phyloP scores from a whole-genome alignment of 1,140 invertebrate species.

The Drosophila parabipectinata region DNA sequence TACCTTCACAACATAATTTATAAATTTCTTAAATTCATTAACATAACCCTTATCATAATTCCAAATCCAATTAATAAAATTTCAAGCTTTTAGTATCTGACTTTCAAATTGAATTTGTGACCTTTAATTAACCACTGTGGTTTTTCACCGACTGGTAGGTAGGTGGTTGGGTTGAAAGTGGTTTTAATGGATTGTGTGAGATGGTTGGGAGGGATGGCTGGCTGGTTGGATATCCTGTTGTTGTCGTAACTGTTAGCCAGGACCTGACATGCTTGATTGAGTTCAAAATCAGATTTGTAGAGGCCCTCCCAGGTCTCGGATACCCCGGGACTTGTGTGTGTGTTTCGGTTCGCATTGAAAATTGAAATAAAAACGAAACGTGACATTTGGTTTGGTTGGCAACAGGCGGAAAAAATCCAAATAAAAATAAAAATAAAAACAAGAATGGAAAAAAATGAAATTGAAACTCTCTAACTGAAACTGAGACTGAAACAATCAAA shows the following conservation, averaged over 20 bases:
- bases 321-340: neutral
- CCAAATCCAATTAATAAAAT: neutral
- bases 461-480: slow-evolving; percentile 1
- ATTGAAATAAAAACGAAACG: slow-evolving; percentile 81
- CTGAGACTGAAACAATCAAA: slow-evolving; percentile 63
- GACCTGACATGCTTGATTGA: slow-evolving; percentile 70
- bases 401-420: slow-evolving; percentile 42
- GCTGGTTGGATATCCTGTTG: neutral
- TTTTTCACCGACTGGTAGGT: neutral
- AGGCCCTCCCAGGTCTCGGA: slow-evolving; percentile 10
- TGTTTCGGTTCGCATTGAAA: slow-evolving; percentile 55
- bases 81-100: neutral
- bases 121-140: slow-evolving; percentile 6
- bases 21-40: neutral
- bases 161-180: no score
- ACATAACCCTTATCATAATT: neutral
- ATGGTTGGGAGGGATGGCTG: neutral
- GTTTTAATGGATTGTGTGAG: no score
- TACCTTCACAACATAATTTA: no score
- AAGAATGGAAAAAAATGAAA: neutral
- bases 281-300: slow-evolving; percentile 78
- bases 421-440: slow-evolving; percentile 14
- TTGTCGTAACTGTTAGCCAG: slow-evolving; percentile 46
- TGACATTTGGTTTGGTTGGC: slow-evolving; percentile 71
- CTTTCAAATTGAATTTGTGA: neutral